phyloP scores from a whole-genome alignment of 2,888 invertebrate species.

The Icerya purchasi region DNA sequence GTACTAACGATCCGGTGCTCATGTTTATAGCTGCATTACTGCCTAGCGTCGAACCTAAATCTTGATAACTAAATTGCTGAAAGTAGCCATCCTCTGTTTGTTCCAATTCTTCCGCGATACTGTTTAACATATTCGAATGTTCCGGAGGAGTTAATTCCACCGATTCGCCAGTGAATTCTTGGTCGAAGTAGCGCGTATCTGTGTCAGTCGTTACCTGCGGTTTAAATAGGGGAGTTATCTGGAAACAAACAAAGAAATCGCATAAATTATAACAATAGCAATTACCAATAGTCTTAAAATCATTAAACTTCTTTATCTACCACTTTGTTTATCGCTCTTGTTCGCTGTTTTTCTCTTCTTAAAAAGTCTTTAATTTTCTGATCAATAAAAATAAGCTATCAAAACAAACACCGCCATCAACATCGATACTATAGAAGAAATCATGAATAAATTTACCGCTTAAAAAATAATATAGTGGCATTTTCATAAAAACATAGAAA shows the following conservation, averaged over 20 bases:
- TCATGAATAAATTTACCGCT: no score
- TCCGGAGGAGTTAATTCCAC: slow-evolving; percentile 91
- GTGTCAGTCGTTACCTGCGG: slow-evolving; percentile 86
- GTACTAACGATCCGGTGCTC: slow-evolving; percentile 29
- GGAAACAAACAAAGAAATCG: no score
- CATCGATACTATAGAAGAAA: no score
- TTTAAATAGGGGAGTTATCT: slow-evolving; percentile 83
- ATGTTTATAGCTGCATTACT: slow-evolving; percentile 38
- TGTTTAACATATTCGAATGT: slow-evolving; percentile 33
- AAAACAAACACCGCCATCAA: no score
- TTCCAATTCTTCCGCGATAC: slow-evolving; percentile 38
- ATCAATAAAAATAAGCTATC: no score
- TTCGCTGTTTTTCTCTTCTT: no score
- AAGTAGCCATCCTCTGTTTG: slow-evolving; percentile 34
- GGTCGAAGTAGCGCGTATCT: slow-evolving; percentile 94
- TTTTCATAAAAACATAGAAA: no score
- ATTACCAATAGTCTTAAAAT: no score
- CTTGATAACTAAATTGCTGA: slow-evolving; percentile 37
- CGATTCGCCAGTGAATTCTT: slow-evolving; percentile 92
- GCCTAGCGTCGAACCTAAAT: slow-evolving; percentile 34
- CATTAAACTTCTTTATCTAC: no score
- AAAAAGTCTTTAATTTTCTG: background rate
- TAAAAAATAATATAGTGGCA: no score
- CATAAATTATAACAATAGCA: no score
- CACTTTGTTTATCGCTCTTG: no score